Evolutionary conservation across 2,113 vertebrate species (phyloP).

Genomic region (Sinosuthora webbiana): DNA sequence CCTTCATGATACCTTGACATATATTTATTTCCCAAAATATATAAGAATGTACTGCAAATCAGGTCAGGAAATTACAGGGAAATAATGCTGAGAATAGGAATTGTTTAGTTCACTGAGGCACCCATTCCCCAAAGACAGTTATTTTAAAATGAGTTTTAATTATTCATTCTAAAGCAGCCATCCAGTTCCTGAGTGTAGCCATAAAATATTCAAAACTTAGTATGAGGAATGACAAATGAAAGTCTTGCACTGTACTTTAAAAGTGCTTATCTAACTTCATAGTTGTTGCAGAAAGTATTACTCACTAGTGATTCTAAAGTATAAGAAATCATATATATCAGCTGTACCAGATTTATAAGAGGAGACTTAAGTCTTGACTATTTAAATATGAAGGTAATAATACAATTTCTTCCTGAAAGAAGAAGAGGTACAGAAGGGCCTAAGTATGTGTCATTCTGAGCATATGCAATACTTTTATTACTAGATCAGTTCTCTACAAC

Average conservation of each 20-base stretch:
- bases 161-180: conserved; percentile 39
- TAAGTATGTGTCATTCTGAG: not conserved
- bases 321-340: not conserved
- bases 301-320: not conserved
- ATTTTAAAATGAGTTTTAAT: conserved; percentile 51
- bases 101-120: conserved; percentile 38
- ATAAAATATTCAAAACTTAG: conserved; percentile 50
- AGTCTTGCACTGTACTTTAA: not conserved
- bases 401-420: not conserved
- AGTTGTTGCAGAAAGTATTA: not conserved
- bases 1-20: not conserved
- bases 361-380: not conserved
- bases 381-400: not conserved
- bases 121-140: conserved; percentile 33
- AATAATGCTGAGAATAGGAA: conserved; percentile 18
- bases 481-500: not conserved
- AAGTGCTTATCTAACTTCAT: conserved; percentile 2
- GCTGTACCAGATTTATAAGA: not conserved
- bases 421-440: not conserved
- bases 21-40: not conserved
- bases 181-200: not conserved
- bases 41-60: not conserved
- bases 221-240: conserved; percentile 53
- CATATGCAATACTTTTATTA: not conserved
- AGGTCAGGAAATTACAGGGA: conserved; percentile 15